Base-by-base conservation (phyloP, 2,113 vertebrate species). In the Bufo bufo region DNA sequence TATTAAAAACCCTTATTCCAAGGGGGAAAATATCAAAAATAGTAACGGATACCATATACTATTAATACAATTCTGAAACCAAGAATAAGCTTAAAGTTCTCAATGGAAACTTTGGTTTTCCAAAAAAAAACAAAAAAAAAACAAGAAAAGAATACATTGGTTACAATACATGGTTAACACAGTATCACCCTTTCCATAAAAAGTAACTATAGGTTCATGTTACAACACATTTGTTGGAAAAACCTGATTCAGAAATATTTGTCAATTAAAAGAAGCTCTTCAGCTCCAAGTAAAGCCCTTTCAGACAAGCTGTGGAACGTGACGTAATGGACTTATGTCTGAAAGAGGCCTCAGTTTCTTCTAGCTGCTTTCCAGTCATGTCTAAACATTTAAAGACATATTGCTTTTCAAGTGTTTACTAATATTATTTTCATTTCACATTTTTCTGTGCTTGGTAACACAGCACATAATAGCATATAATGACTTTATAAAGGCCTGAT, bases 231-330 rank as follows among this genome's bases (percentile, higher is more conserved):
- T 84, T 84, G 78, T 61, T 58, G 20, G 23, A 49, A 69, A 50
- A 54, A 84, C 45, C 45, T 81, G 56, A 69, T 66, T 66, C 47
- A 50, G 81, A 52, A 52, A 69, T 83, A 84, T 84, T 84, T n/a
- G 47, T 52, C 63, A 84, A 17, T 66, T 52, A 13, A 54, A 71
- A 69, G 59, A 69, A 54, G 63, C 20, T 84, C 71, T 71, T 84
- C 65, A 63, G 54, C 72, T 85, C 47, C 63, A 61, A 77, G 19
- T 61, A 50, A 77, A 63, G 56, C 52, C 75, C 43, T 61, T 74
- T 45, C 71, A 61, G 71, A 77, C 54, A 77, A 63, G 72, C 19
- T 52, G 63, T 19, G 74, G 17, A 86, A 78, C 17, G 33, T 86
- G 84, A 77, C 14, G 58, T 77, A 63, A 77, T 61, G 33, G 13